Base-by-base conservation (phyloP, 2,888 invertebrate genomes). In the Lycaena phlaeas region DNA sequence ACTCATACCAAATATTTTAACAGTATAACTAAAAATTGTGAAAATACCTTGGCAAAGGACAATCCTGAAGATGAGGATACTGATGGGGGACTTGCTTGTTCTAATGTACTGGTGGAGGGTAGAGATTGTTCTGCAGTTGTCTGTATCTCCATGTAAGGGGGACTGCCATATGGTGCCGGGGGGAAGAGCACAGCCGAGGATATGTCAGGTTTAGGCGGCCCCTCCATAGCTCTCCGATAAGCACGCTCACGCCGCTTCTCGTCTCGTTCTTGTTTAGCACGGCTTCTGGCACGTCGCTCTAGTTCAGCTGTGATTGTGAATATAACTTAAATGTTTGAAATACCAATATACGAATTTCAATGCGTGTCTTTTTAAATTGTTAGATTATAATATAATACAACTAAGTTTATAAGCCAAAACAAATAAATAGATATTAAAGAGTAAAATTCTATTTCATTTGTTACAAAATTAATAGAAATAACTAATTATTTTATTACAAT, bases 221-320 rank as follows among this genome's bases (percentile, higher is more conserved):
- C 94, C 90, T 89, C 93, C 86, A 64, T 86, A 76, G 59, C 89
- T 85, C 70, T 93, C 87, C 72, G 89, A 46, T 91, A 91, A n/a
- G 90, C 88, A 48, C 90, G 90, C 61, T 95, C 95, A 2, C 93
- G 88, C 22, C 90, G 89, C 14, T 88, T 88, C 62, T 97, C 97
- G 10, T 94, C 93, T 6, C 91, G 88, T 28, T 89, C 90, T 14
- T 89, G 87, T 4, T 90, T 89, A 30, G 89, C 89, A 3, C 97
- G 89, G 9, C 85, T 72, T 34, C 88, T 88, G 17, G 89, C 89
- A 2, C 96, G 88, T 7, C 87, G 86, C 4, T 90, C 88, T 38
- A 97, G 61, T 68, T 95, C 94, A 45, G 89, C 94, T 92, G 58
- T 3, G 54, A 57, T 29, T 27, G n/a, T 36, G 4, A 31, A 17